These are phyloP conservation scores for Myotis davidii DNA, from an alignment of 2,113 vertebrate genomes.

Conservation along the genomic window DNA sequence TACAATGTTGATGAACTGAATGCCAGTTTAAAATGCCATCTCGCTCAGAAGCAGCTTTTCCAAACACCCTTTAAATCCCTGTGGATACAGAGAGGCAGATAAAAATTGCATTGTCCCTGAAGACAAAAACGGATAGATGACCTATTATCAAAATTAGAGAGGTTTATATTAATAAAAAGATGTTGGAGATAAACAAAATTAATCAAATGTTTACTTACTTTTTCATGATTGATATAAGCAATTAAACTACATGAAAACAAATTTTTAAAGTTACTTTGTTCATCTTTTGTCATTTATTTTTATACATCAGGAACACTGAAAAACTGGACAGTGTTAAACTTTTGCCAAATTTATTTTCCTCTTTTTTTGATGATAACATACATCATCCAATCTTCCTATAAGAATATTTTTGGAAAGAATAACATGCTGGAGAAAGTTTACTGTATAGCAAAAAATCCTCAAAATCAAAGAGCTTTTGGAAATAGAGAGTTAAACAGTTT, in stretches of 20 bases:
- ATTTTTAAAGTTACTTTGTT: too few relatives aligned
- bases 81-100: not conserved
- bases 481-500: not conserved
- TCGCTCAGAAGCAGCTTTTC: not conserved
- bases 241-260: not conserved
- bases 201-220: not conserved
- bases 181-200: not conserved
- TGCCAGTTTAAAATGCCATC: not conserved
- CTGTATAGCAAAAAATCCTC: not conserved
- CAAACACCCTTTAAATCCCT: not conserved
- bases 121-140: not conserved
- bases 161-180: not conserved
- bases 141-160: not conserved
- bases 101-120: not conserved
- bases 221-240: not conserved
- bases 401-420: too few relatives aligned
- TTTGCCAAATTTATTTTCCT: too few relatives aligned
- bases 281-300: too few relatives aligned
- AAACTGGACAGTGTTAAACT: too few relatives aligned
- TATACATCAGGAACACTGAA: too few relatives aligned
- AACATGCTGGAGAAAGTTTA: not conserved
- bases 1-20: not conserved
- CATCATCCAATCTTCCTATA: too few relatives aligned
- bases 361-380: too few relatives aligned
- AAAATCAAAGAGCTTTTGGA: not conserved